Conservation (phyloP, 2,113 vertebrate species). For the Cervus canadensis region DNA sequence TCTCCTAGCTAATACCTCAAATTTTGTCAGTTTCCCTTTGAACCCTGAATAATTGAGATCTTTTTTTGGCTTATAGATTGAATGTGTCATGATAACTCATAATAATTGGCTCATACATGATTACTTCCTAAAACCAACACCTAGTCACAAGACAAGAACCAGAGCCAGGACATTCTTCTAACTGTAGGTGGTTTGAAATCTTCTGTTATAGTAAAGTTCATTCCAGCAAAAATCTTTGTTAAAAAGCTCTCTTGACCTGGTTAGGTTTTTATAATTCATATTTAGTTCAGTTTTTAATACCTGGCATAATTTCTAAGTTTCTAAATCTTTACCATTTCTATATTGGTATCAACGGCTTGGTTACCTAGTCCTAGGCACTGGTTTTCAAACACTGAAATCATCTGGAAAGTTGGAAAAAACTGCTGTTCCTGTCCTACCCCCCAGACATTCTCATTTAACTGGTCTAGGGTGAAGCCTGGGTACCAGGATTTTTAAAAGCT, state of each 20-base stretch:
- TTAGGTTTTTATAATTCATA: background rate
- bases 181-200: background rate
- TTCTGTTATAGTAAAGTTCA: background rate
- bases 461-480: background rate
- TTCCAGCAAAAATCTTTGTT: constrained; percentile 4
- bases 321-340: background rate
- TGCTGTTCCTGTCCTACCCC: background rate
- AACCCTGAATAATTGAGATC: background rate
- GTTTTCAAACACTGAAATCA: constrained; percentile 11
- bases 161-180: background rate
- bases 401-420: background rate
- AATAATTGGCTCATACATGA: background rate
- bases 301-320: constrained; percentile 2
- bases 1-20: background rate
- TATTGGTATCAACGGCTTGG: background rate
- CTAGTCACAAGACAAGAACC: background rate
- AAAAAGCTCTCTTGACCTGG: constrained; percentile 4
- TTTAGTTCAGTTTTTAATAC: constrained; percentile 15
- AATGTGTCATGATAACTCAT: background rate
- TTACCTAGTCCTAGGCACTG: background rate
- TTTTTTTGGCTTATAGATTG: background rate
- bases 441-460: background rate
- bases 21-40: background rate
- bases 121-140: background rate
- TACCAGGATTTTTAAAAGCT: background rate